Evolutionary conservation across 2,113 vertebrate genomes (phyloP).

Genomic region (Chionis minor): DNA sequence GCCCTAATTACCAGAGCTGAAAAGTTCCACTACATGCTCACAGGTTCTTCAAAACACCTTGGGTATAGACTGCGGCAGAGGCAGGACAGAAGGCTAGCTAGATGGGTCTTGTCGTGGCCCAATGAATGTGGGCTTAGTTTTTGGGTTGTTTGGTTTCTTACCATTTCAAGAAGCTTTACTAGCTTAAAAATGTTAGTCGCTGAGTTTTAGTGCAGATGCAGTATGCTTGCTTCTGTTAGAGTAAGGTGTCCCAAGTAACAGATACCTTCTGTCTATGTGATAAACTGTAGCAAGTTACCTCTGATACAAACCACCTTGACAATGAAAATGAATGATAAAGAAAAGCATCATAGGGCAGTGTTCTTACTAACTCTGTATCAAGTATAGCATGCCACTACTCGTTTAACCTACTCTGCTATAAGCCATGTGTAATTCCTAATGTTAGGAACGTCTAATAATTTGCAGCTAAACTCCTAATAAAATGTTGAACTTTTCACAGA

Average conservation of each 20-base stretch:
- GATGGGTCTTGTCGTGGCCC: not conserved
- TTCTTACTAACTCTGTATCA: not conserved
- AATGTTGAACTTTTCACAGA: not conserved
- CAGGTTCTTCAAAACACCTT: not conserved
- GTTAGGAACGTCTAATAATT: not conserved
- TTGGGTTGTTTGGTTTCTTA: too few species aligned
- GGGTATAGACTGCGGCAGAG: not conserved
- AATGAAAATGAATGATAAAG: not conserved
- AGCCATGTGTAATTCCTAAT: not conserved
- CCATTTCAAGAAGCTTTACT: not conserved
- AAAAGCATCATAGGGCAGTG: not conserved
- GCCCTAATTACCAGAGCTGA: not conserved
- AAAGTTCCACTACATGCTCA: not conserved
- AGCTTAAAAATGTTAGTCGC: not conserved
- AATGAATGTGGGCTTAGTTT: rapidly evolving
- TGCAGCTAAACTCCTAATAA: not conserved
- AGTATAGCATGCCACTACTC: not conserved
- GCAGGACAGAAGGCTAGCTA: not conserved
- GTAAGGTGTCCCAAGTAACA: not conserved
- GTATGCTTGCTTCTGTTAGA: not conserved
- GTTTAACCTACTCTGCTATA: not conserved
- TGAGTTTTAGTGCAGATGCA: not conserved
- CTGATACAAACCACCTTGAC: not conserved
- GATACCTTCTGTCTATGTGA: not conserved
- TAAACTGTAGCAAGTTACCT: not conserved